phyloP scores from a whole-genome alignment of 2,888 invertebrate species.

The Cheilosia pagana region DNA sequence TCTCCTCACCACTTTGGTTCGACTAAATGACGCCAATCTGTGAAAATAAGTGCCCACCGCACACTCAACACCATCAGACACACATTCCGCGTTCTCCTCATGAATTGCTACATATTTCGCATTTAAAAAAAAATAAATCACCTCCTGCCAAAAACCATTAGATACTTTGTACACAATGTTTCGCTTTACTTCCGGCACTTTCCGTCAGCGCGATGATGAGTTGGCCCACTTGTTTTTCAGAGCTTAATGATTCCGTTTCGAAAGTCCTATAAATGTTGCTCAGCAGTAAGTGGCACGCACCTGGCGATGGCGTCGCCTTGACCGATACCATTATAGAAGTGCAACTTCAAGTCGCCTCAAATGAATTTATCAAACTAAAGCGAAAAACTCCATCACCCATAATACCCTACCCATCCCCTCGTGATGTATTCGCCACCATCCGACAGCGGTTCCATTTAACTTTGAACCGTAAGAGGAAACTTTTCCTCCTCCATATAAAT shows the following conservation, averaged over 20 bases:
- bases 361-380: conserved; percentile 16
- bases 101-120: too few relatives aligned
- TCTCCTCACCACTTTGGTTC: too few relatives aligned
- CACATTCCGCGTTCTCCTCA: too few relatives aligned
- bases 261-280: not conserved
- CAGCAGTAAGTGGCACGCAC: too few relatives aligned
- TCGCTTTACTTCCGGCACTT: conserved; percentile 7
- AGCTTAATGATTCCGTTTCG: not conserved
- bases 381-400: not conserved
- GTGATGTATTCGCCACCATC: not conserved
- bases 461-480: not conserved
- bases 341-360: not conserved
- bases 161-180: conserved; percentile 6
- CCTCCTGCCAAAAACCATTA: conserved; percentile 10
- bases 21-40: too few relatives aligned
- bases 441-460: not conserved
- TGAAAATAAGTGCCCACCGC: too few relatives aligned
- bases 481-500: not conserved
- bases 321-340: not conserved
- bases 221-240: not conserved
- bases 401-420: too few relatives aligned
- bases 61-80: too few relatives aligned
- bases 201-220: not conserved
- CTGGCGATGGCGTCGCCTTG: not conserved
- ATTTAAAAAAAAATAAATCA: not conserved